Evolutionary conservation across 2,888 invertebrate species (phyloP).

Genomic region (Tachina lurida): DNA sequence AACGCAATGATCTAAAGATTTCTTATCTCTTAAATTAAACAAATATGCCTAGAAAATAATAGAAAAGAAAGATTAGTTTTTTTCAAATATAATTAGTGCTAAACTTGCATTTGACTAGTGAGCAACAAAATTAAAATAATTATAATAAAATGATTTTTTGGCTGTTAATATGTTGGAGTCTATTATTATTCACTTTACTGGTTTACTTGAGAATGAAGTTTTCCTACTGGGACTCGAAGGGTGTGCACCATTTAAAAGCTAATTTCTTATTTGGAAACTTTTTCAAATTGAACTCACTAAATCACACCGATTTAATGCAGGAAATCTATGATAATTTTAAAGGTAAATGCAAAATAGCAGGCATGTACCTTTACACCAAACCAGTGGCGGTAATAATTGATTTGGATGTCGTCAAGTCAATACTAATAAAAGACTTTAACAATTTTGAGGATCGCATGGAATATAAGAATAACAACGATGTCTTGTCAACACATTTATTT

Average conservation of each 20-base stretch:
- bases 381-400: constrained; percentile 77
- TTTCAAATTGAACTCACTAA: constrained; percentile 72
- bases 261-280: constrained; percentile 75
- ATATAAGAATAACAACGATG: constrained; percentile 74
- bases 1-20: neutral
- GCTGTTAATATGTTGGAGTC: constrained; percentile 70
- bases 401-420: constrained; percentile 78
- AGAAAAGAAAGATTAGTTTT: neutral
- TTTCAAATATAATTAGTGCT: neutral
- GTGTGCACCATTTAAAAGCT: constrained; percentile 74
- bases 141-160: constrained; percentile 71
- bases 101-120: neutral
- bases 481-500: constrained; percentile 79
- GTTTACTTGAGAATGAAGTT: constrained; percentile 74
- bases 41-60: neutral
- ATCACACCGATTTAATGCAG: constrained; percentile 72
- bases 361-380: constrained; percentile 75
- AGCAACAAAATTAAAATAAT: neutral
- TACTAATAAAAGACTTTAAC: constrained; percentile 82
- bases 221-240: constrained; percentile 75
- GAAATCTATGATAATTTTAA: constrained; percentile 77
- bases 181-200: constrained; percentile 72
- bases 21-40: neutral
- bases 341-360: constrained; percentile 73
- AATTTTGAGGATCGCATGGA: constrained; percentile 80